Evolutionary conservation across 2,888 invertebrate genomes (phyloP), one percentile per base, ranked within the genome.

Genomic region (Bugula neritina): DNA sequence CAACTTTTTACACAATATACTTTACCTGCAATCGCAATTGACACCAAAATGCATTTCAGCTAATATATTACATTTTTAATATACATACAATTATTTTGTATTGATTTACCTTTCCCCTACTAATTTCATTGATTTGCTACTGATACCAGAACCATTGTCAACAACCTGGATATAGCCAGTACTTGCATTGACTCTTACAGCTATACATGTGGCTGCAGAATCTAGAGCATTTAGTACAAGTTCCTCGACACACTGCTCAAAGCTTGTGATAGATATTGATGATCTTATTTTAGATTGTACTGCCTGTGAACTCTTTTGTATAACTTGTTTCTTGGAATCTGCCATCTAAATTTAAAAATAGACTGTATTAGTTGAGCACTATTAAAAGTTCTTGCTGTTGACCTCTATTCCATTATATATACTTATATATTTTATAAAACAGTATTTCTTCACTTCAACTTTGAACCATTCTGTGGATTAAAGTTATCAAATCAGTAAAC

Each of bases 251-350:
- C 63, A 63, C 63, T 31, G 63, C 13, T 63, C 31, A 31, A 31
- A 34, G 63, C 31, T 63, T 5, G 5, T 63, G 2, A 63, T 63
- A 2, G 63, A 13, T 25, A 63, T 63, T 2, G 27, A 25, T 13
- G 63, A 63, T 34, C 63, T 25, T 25, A 63, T 63, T 31, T 63
- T 63, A 25, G 63, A 63, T n/a, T 63, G 63, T 31, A 63, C 63
- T 31, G 5, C 31, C 13, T 34, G 13, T n/a, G 63, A 25, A 31
- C 31, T 43, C 43, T 17, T 43, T 10, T 43, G 43, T 17, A 43
- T 43, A 43, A 10, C 17, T 43, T 5, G 17, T 43, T 43, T 43
- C 43, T 10, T 43, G 10, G 17, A 10, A 43, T 43, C 17, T 17
- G 17, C 43, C 43, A 10, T 43, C 43, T 10, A 17, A 43, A 43